Evolutionary conservation across 2,888 invertebrate species (phyloP).

Genomic region (Ctena decussata): DNA sequence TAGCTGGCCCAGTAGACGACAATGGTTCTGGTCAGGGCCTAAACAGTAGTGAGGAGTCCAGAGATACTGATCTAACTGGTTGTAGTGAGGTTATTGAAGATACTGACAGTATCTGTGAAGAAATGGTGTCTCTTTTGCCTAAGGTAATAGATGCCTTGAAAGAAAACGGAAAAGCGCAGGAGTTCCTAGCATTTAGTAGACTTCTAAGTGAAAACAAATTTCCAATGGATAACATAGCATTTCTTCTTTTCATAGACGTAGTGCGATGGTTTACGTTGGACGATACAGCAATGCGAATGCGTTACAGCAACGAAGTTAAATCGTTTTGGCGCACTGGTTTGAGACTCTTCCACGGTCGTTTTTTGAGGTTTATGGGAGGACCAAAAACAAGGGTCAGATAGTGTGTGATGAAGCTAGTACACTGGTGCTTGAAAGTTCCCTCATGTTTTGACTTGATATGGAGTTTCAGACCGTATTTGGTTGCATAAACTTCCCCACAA

Average conservation of each 20-base stretch:
- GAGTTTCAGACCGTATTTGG: not conserved
- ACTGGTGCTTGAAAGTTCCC: not conserved
- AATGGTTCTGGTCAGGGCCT: not conserved
- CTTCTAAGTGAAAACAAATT: constrained; percentile 23
- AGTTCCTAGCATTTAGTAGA: constrained; percentile 20
- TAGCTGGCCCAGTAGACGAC: not conserved
- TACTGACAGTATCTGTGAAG: not conserved
- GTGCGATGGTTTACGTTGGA: constrained; percentile 47
- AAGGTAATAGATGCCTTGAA: constrained; percentile 5
- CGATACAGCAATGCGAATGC: constrained; percentile 20
- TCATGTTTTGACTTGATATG: not conserved
- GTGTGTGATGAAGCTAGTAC: not conserved
- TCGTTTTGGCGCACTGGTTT: constrained; percentile 45
- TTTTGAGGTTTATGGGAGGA: constrained; percentile 48
- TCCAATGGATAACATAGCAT: constrained; percentile 44
- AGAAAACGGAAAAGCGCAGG: constrained; percentile 16
- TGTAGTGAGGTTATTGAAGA: not conserved
- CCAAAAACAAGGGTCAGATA: constrained; percentile 46
- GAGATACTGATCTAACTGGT: not conserved
- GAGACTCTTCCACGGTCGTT: constrained; percentile 43
- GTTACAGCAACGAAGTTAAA: constrained; percentile 41
- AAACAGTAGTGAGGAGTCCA: not conserved
- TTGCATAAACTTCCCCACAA: not conserved
- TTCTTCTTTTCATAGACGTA: constrained; percentile 47
- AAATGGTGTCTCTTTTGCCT: not conserved